Base-by-base conservation (phyloP, 53 echinoderm and acorn worm genomes). In the Hippasteria phrygiana region DNA sequence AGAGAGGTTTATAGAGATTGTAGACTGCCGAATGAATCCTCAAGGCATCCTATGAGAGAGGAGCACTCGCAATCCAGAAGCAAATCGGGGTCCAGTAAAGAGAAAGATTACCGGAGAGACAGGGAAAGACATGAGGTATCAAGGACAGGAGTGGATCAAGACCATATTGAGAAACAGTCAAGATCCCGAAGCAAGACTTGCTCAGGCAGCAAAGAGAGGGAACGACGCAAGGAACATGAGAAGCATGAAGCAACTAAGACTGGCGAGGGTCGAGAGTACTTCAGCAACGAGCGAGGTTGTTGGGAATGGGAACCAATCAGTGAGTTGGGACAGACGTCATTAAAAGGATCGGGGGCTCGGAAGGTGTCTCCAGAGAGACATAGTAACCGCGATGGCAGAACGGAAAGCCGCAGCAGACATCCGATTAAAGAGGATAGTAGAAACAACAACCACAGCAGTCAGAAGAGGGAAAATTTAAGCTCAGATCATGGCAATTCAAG, bases 131-230 rank as follows among this genome's bases (percentile, higher is more conserved):
- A 32, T 12, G 82, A 90, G 42, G 48, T 35, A n/a, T 59, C 71
- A 2, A 63, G 64, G 33, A 69, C 69, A 31, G 41, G 51, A 5
- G 37, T 33, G 11, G 62, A 70, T 36, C 67, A 56, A n/a, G 31
- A 71, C 35, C 26, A 74, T n/a, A 62, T 63, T 41, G 75, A 75
- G 28, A 55, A 54, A 34, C 42, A 56, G 29, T 50, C 75, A 5
- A 26, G 34, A 29, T 81, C 67, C 5, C 56, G 3, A 1, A 77
- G 48, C 43, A 87, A 78, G 67, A 48, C 91, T 42, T 42, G 56
- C 27, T 87, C 91, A n/a, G 69, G 51, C 45, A 78, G 66, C 71
- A 86, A n/a, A 34, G 76, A 72, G 48, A 73, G 16, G 16, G 81
- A 81, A 4, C 81, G 81, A 20, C 63, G 18, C 29, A 56, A 8